A percentile compares a stretch with the other conserved stretches of the same genome.
Conservation (phyloP, 2,113 vertebrate genomes). For the Spea bombifrons region DNA sequence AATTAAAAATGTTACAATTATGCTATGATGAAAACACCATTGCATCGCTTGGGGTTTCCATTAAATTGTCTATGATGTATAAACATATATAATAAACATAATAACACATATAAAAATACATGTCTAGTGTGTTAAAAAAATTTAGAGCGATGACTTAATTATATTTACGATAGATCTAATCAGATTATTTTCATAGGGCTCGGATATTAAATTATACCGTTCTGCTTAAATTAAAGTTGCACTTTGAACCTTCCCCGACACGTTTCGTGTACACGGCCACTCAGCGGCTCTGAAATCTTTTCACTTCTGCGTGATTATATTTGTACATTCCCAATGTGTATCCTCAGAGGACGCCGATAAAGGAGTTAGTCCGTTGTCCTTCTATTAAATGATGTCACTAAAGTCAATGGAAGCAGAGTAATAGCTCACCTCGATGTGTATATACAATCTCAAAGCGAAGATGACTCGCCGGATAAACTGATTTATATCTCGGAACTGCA, state of each 20-base stretch:
- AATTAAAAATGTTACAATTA: too few species aligned
- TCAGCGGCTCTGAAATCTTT: not conserved
- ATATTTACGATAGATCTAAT: too few species aligned
- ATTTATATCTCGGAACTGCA: constrained; percentile 17
- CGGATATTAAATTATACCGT: too few species aligned
- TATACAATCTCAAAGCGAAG: not conserved
- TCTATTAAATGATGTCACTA: constrained; percentile 1
- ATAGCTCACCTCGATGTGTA: constrained; percentile 10
- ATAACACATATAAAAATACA: too few species aligned
- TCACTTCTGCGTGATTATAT: not conserved
- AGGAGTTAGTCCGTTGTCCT: not conserved
- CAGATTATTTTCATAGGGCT: too few species aligned
- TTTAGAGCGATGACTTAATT: too few species aligned
- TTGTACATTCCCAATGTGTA: constrained; percentile 12
- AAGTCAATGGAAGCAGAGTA: constrained; percentile 14
- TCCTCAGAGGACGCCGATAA: constrained; percentile 13
- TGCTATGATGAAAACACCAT: too few species aligned
- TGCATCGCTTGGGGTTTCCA: too few species aligned
- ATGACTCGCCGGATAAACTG: constrained; percentile 18
- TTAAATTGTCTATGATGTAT: too few species aligned
- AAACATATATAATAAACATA: too few species aligned
- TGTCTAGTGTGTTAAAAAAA: too few species aligned
- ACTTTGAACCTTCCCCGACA: not conserved
- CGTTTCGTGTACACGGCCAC: not conserved
- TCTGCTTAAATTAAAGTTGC: not conserved